Percentiles rank a stretch among this genome's conserved stretches.
phyloP scores from a whole-genome alignment of 2,797 vertebrate species.

The Sylvia borin region DNA sequence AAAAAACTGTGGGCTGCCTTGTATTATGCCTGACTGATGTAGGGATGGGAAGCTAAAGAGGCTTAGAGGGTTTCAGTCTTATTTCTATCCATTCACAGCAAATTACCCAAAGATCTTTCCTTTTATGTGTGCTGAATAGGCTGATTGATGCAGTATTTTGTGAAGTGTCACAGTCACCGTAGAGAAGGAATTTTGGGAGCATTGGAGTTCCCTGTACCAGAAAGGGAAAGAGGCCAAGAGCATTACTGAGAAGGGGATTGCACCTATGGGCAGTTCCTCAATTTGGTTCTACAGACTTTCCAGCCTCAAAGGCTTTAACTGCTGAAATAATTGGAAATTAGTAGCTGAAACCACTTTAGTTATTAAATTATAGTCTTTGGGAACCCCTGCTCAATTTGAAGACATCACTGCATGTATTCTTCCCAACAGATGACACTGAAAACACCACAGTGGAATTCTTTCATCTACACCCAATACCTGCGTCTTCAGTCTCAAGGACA shows the following conservation, averaged over 20 bases:
- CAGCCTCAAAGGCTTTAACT: neutral
- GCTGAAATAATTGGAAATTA: neutral
- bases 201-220: neutral
- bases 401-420: neutral
- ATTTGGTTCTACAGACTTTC: neutral
- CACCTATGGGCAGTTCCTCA: neutral
- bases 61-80: neutral
- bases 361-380: neutral
- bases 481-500: neutral
- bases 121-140: neutral
- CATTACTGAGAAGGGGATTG: neutral
- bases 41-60: neutral
- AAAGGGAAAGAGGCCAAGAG: neutral
- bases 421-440: neutral
- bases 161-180: neutral
- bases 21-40: accelerated
- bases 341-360: neutral
- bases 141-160: neutral
- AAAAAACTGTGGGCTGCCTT: neutral
- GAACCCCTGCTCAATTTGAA: neutral
- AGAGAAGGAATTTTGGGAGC: neutral
- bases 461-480: neutral
- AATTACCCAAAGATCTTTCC: neutral
- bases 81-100: neutral
- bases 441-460: neutral